phyloP scores from a whole-genome alignment of 1,140 invertebrate genomes.

The Caerostris extrusa region DNA sequence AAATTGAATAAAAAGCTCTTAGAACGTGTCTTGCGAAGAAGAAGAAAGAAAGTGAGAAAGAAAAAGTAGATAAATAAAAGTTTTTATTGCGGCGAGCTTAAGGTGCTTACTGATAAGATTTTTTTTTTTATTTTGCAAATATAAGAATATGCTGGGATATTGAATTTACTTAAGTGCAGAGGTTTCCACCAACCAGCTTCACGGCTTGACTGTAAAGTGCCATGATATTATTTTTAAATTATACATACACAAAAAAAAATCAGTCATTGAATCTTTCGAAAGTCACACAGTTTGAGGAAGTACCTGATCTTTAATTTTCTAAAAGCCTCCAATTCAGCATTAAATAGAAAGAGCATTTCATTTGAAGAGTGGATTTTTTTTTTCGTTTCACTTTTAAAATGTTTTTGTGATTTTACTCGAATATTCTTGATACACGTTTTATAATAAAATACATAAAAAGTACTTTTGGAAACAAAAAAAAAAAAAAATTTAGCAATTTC shows the following conservation, averaged over 20 bases:
- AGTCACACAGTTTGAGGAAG: neutral
- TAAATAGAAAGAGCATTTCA: neutral
- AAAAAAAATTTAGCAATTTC: too few species aligned
- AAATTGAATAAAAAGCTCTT: neutral
- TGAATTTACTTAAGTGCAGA: slow-evolving; percentile 30
- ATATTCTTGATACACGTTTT: too few species aligned
- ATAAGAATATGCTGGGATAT: slow-evolving; percentile 28
- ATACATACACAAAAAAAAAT: neutral
- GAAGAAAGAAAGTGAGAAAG: slow-evolving; percentile 11
- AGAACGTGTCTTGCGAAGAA: slow-evolving; percentile 12
- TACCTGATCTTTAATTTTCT: neutral
- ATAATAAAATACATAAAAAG: too few species aligned
- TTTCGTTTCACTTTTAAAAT: too few species aligned
- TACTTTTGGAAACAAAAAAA: too few species aligned
- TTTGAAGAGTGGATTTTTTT: neutral
- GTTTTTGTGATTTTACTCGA: neutral
- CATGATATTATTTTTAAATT: neutral
- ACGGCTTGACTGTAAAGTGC: neutral
- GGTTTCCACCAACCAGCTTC: neutral
- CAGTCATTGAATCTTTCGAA: neutral
- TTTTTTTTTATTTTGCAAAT: slow-evolving; percentile 10
- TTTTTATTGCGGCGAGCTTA: slow-evolving; percentile 28
- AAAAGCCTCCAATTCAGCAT: neutral
- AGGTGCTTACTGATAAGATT: neutral
- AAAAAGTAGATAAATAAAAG: slow-evolving; percentile 52